A percentile compares a stretch with the other conserved stretches of the same genome.
phyloP scores from a whole-genome alignment of 2,113 vertebrate species.

The Hippocampus zosterae region DNA sequence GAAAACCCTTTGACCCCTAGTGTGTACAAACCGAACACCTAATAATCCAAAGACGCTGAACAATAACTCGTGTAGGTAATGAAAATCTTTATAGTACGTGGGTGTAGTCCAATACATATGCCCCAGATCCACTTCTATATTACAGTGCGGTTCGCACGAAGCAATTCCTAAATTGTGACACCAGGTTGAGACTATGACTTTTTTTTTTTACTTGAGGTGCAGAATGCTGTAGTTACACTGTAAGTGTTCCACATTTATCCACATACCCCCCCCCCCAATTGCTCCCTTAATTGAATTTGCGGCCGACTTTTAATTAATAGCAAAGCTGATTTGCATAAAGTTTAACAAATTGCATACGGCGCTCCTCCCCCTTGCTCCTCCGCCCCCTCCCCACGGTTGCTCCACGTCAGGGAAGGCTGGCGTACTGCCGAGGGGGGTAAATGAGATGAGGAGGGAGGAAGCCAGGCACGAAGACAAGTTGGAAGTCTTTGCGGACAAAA shows the following conservation, averaged over 20 bases:
- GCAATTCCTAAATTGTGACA: neutral
- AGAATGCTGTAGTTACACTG: neutral
- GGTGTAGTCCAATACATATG: too few relatives aligned
- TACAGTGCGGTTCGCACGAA: neutral
- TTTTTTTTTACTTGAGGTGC: constrained; percentile 4
- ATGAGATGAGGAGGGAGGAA: constrained; percentile 11
- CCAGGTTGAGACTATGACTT: neutral
- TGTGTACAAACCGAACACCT: too few relatives aligned
- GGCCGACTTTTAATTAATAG: constrained; percentile 69
- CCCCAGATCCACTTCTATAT: neutral
- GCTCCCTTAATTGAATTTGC: constrained; percentile 57
- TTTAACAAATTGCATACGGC: constrained; percentile 50
- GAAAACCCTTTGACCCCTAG: too few relatives aligned
- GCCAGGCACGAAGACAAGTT: constrained; percentile 31
- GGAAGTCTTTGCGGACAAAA: constrained; percentile 16
- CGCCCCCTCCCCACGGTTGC: constrained; percentile 7
- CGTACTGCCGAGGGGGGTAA: constrained; percentile 48
- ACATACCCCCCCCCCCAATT: neutral
- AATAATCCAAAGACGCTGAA: too few relatives aligned
- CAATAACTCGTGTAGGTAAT: too few relatives aligned
- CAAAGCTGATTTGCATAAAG: constrained; percentile 47
- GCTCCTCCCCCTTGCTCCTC: neutral
- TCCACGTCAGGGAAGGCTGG: constrained; percentile 56
- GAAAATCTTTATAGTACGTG: too few relatives aligned
- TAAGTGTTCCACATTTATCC: neutral